Evolutionary conservation across 2,113 vertebrate genomes (phyloP), one percentile per base, ranked within the genome.

Genomic region (Ceyx margarethae): DNA sequence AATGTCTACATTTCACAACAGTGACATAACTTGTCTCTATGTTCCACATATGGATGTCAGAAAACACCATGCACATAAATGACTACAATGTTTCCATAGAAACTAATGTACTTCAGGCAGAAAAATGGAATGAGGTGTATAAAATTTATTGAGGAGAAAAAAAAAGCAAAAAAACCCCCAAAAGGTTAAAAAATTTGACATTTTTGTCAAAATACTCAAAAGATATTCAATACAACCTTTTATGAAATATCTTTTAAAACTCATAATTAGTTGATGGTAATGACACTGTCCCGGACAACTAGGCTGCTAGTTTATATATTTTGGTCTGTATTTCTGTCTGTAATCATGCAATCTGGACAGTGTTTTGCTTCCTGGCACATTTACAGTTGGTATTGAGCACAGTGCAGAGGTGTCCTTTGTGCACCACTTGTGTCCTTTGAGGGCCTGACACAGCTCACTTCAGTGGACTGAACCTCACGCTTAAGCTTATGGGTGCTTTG

Each of bases 41-140:
- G 62, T n/a, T 92, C 85, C 77, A 86, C 82, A 85, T 75, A 87
- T 25, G 69, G 57, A 87, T 87, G 65, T 87, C 89, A 93, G 84
- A 85, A 91, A 89, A 91, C 82, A 95, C 89, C 65, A 28, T 74
- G 79, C 64, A 79, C 76, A 9, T 62, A 95, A 91, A 87, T 74
- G 86, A 90, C 91, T 94, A 60, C 40, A 83, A 83, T 64, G 93
- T 95, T 96, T 95, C 95, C 93, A 95, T 96, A 93, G 92, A 93
- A 97, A 95, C 85, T 61, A 91, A 89, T 54, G 74, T 73, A 66
- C 71, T 93, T 87, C 67, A 91, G 87, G 65, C 82, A 93, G 82
- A 83, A 94, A 91, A 90, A 81, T 33, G 17, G 48, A 92, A 89
- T 28, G 15, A 92, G 89, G 35, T 53, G 74, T 92, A 74, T 33